Evolutionary conservation across 53 echinoderm and acorn worm species (phyloP).

Genomic region (Mesocentrotus franciscanus): DNA sequence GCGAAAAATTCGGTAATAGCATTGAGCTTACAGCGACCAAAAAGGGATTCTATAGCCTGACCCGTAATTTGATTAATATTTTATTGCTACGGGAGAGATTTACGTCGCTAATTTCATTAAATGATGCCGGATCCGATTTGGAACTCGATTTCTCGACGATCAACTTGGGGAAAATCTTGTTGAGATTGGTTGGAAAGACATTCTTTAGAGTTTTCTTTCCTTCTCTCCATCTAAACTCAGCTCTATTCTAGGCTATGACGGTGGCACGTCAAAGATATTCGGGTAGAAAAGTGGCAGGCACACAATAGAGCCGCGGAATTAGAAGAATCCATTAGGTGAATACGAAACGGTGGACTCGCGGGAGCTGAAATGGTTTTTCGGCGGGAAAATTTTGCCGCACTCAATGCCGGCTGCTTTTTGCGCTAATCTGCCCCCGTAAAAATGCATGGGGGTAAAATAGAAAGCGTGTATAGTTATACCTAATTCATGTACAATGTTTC

Average conservation of each 20-base stretch:
- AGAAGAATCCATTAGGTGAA: conserved; percentile 66
- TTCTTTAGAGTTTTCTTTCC: background rate
- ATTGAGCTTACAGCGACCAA: conserved; percentile 40
- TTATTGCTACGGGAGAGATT: conserved; percentile 78
- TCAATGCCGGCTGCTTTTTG: conserved; percentile 46
- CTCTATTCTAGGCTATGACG: conserved; percentile 16
- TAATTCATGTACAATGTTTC: conserved; percentile 69
- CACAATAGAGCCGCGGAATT: conserved; percentile 69
- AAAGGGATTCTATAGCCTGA: conserved; percentile 52
- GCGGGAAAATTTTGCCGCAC: conserved; percentile 25
- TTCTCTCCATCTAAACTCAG: background rate
- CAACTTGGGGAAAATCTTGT: conserved; percentile 68
- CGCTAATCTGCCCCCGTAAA: conserved; percentile 57
- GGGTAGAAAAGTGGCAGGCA: conserved; percentile 42
- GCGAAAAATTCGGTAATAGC: conserved; percentile 50
- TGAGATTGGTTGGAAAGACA: conserved; percentile 46
- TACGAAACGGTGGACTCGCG: conserved; percentile 48
- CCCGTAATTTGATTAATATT: conserved; percentile 89
- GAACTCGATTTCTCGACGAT: conserved; percentile 66
- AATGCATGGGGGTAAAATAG: conserved; percentile 29
- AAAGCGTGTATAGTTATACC: conserved; percentile 61
- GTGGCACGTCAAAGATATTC: background rate
- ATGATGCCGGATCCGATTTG: conserved; percentile 72
- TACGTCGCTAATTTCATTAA: conserved; percentile 88
- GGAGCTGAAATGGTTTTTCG: conserved; percentile 64